These are phyloP conservation scores for Apodemia zela DNA, from an alignment of 2,888 invertebrate species.

Conservation along the genomic window DNA sequence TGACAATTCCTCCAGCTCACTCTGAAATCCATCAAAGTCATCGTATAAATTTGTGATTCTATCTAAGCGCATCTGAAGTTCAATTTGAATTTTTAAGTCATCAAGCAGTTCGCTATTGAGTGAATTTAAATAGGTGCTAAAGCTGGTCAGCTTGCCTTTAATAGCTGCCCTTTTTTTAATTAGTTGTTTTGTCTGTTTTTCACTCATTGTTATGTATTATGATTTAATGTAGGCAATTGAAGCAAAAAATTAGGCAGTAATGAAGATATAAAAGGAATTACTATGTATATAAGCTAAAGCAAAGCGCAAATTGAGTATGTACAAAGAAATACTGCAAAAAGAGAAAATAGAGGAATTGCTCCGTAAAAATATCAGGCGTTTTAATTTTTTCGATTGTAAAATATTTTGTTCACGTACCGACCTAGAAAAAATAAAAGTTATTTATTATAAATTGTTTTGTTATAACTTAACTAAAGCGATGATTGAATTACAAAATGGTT, in stretches of 20 bases:
- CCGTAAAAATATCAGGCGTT: too few species aligned
- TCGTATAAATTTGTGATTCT: slow-evolving; percentile 5
- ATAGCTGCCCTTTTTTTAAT: slow-evolving; percentile 20
- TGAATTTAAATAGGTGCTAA: slow-evolving; percentile 18
- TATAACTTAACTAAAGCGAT: too few species aligned
- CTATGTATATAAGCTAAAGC: too few species aligned
- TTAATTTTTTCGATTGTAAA: too few species aligned
- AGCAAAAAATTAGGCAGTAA: not conserved
- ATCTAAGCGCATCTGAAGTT: not conserved
- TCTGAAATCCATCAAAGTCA: slow-evolving; percentile 6
- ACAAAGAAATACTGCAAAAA: too few species aligned
- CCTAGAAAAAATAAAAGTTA: too few species aligned
- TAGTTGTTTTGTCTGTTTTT: slow-evolving; percentile 13
- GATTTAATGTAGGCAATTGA: not conserved
- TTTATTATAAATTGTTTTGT: too few species aligned
- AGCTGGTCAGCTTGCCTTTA: slow-evolving; percentile 22
- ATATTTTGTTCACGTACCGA: too few species aligned
- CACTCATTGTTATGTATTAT: slow-evolving; percentile 3
- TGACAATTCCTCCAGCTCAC: slow-evolving; percentile 1
- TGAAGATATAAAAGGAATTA: not conserved
- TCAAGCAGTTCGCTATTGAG: not conserved
- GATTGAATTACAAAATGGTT: too few species aligned
- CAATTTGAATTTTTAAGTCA: slow-evolving; percentile 11
- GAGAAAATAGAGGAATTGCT: too few species aligned
- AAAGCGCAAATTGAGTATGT: too few species aligned